Evolutionary conservation across 2,797 vertebrate genomes (phyloP).

Genomic region (Knipowitschia caucasica): DNA sequence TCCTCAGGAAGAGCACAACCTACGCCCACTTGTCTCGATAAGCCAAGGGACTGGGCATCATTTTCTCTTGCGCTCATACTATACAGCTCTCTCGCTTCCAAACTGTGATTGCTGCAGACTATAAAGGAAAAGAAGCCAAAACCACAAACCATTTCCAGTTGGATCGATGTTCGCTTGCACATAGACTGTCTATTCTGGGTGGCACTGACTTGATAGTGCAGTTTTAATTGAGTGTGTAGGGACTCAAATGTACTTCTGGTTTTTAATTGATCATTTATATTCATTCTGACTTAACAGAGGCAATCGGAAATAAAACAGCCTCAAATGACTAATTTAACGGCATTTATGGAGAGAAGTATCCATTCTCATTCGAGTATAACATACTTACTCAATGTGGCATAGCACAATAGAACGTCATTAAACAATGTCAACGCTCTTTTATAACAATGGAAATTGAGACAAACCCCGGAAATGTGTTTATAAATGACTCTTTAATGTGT

Average conservation of each 20-base stretch:
- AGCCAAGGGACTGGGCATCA: background rate
- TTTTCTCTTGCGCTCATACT: conserved; percentile 32
- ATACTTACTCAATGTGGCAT: no score
- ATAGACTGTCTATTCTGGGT: conserved; percentile 27
- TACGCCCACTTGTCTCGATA: conserved; percentile 47
- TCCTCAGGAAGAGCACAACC: conserved; percentile 35
- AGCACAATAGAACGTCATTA: no score
- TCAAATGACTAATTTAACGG: background rate
- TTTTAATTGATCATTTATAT: conserved; percentile 7
- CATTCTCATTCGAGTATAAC: no score
- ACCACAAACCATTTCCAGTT: conserved; percentile 25
- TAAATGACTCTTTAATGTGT: no score
- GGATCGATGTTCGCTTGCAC: conserved; percentile 18
- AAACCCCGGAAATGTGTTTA: no score
- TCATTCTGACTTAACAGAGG: conserved; percentile 14
- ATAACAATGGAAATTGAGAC: no score
- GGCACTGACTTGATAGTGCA: conserved; percentile 15
- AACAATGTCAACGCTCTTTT: no score
- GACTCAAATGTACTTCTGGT: background rate
- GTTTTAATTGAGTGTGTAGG: conserved; percentile 18
- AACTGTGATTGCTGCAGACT: conserved; percentile 56
- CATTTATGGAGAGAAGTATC: background rate
- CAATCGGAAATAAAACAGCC: conserved; percentile 2
- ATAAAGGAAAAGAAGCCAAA: conserved; percentile 40
- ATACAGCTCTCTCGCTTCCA: conserved; percentile 30